Conservation (phyloP, 1,140 invertebrate genomes). For the Nephila pilipes region DNA sequence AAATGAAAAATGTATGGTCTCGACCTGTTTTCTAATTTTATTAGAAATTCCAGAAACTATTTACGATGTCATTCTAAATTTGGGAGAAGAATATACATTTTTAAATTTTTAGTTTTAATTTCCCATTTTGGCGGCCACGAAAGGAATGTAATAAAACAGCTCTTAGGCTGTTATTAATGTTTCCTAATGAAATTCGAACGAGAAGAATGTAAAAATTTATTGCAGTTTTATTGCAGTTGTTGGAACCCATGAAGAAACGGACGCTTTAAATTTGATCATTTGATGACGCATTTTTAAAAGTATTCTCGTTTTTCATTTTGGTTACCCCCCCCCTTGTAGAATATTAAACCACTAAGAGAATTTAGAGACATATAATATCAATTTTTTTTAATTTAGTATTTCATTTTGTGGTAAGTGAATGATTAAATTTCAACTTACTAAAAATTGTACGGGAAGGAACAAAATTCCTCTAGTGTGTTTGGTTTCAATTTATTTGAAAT, state of each 20-base stretch:
- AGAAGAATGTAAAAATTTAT: neutral
- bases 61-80: neutral
- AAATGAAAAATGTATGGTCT: neutral
- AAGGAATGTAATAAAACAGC: neutral
- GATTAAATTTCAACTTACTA: too few relatives aligned
- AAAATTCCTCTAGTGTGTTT: too few relatives aligned
- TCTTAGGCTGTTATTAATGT: neutral
- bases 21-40: neutral
- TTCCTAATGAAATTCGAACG: neutral
- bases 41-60: neutral
- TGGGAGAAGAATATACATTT: neutral
- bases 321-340: neutral
- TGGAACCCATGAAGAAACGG: neutral
- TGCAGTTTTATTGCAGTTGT: neutral
- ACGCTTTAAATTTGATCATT: neutral
- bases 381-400: too few relatives aligned
- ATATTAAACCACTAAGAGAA: neutral
- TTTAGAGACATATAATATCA: too few relatives aligned
- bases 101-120: neutral
- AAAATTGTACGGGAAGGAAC: too few relatives aligned
- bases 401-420: too few relatives aligned
- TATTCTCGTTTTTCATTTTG: slow-evolving; percentile 15
- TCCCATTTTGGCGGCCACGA: neutral
- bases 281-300: neutral
- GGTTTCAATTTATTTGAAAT: too few relatives aligned